Evolutionary conservation across 30 jellyfish, hydroid and myxozoan species (phyloP), one percentile per base, ranked within the genome.

Genomic region (Aurelia sp.): DNA sequence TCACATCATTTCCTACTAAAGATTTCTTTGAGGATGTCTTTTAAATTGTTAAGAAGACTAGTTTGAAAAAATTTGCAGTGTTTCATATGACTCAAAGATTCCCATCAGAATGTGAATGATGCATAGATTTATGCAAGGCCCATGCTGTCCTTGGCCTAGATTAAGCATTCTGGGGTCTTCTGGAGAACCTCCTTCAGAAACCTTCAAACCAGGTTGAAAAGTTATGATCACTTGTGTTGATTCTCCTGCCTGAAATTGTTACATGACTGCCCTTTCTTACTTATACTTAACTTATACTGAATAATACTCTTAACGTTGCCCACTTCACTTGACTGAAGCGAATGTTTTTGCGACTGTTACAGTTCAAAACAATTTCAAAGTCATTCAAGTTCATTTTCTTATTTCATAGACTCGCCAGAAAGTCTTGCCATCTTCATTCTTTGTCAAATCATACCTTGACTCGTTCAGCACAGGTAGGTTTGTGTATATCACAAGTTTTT

Each of bases 401-500:
- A 44, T 63, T 48, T 63, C 63, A 15, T 78, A 95, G 99, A 80
- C 31, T 19, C 83, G 99, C 19, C 68, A 97, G 74, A 79, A 70
- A 35, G 82, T 76, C 15, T 61, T 95, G 35, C 99, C 99, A 71
- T 95, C 99, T 9, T 65, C 97, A 22, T 64, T 84, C 76, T 88
- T 89, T 82, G 91, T 95, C 55, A 73, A 81, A 57, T 90, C 99
- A 13, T 95, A 95, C 64, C 74, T 95, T 48, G 99, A 95, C 58
- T 95, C 99, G 13, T 95, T 95, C 68, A 57, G 82, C 50, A 63
- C 88, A 75, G 99, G 99, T 94, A 81, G 65, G 80, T 16, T 27
- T 27, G 33, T 27, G 33, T 0, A 27, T 27, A 44, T 4, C 55
- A 44, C 7, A 0, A 2, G 55, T 44, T 1, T 44, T 44, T 44